Evolutionary conservation across 2,113 vertebrate species (phyloP).

Genomic region (Actinemys pallida): DNA sequence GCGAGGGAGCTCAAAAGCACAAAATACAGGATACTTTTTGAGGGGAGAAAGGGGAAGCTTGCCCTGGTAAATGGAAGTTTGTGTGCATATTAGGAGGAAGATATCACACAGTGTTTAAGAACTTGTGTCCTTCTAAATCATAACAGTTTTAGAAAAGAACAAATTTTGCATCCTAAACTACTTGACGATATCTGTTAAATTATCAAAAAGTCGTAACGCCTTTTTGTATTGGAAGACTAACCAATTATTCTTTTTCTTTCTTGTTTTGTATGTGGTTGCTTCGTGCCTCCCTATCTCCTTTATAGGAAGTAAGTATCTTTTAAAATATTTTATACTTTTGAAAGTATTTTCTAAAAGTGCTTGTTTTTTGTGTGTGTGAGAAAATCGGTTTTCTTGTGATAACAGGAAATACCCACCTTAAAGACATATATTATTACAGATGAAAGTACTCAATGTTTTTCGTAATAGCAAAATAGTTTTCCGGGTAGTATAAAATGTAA

Average conservation of each 20-base stretch:
- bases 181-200: background rate
- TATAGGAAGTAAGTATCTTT: conserved; percentile 83
- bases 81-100: background rate
- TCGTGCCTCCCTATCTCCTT: conserved; percentile 47
- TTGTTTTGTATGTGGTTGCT: conserved; percentile 63
- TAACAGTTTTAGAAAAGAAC: background rate
- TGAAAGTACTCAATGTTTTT: background rate
- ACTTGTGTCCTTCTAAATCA: background rate
- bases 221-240: conserved; percentile 57
- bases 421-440: background rate
- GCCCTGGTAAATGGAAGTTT: background rate
- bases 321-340: background rate
- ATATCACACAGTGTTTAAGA: background rate
- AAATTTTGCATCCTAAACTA: background rate
- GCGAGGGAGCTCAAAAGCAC: conserved; percentile 69
- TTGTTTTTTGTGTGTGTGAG: rapidly evolving
- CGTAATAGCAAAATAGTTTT: background rate
- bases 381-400: background rate
- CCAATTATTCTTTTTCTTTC: conserved; percentile 40
- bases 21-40: conserved; percentile 25
- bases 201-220: background rate
- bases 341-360: conserved; percentile 14
- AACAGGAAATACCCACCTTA: background rate
- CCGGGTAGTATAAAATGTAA: background rate
- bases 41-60: background rate